A percentile compares a stretch with the other conserved stretches of the same genome.
Conservation (phyloP, 2,888 invertebrate genomes). For the Bedellia somnulentella region DNA sequence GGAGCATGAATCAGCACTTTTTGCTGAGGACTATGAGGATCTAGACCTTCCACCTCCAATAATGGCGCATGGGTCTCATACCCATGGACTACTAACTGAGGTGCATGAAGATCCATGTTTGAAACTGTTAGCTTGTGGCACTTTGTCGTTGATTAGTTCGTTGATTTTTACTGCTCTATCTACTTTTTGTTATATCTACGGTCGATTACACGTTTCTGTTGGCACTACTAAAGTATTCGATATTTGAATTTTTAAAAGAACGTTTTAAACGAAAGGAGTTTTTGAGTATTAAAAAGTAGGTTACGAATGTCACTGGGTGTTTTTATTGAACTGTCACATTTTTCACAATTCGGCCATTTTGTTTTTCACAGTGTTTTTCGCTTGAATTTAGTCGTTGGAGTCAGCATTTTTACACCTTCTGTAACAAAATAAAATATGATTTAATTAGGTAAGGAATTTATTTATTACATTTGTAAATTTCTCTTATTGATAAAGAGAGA, state of each 20-base stretch:
- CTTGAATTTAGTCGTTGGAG: conserved; percentile 27
- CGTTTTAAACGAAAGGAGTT: conserved; percentile 16
- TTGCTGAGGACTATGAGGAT: conserved; percentile 52
- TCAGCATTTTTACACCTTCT: conserved; percentile 42
- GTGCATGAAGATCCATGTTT: conserved; percentile 50
- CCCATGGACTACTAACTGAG: conserved; percentile 42
- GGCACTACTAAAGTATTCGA: conserved; percentile 19
- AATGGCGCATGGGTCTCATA: conserved; percentile 51
- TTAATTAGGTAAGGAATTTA: no score
- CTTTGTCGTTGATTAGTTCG: conserved; percentile 10
- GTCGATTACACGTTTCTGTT: conserved; percentile 20
- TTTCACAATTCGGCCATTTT: conserved; percentile 12
- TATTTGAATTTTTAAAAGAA: conserved; percentile 11
- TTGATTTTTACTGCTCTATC: background rate
- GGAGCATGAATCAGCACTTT: conserved; percentile 51
- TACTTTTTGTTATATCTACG: conserved; percentile 9
- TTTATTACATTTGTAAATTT: no score
- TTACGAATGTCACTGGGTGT: no score
- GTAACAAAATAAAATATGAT: no score
- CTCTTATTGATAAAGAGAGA: no score
- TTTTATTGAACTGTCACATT: no score
- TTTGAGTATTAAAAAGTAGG: no score
- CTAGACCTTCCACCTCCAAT: conserved; percentile 46
- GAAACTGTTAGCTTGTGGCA: conserved; percentile 12
- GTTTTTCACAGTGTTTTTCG: conserved; percentile 29